Percentiles rank a stretch among this genome's conserved stretches.
phyloP scores from a whole-genome alignment of 2,113 vertebrate species.

The Haemorhous mexicanus region DNA sequence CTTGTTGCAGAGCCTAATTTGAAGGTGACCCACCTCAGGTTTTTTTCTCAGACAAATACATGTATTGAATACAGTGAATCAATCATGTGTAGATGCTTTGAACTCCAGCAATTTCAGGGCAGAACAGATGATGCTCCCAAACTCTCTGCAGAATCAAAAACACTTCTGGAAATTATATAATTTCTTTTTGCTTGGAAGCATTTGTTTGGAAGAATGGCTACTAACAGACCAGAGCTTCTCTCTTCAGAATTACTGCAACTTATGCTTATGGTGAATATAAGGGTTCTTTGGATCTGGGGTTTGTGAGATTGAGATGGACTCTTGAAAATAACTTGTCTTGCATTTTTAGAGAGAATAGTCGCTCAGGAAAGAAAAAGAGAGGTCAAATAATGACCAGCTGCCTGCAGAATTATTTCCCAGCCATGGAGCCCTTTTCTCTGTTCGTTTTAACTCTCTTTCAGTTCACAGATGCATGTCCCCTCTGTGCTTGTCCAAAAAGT shows the following conservation, averaged over 20 bases:
- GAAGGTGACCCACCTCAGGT: not conserved
- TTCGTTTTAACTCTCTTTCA: not conserved
- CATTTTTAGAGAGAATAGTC: not conserved
- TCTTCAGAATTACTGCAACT: not conserved
- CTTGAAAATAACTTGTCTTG: not conserved
- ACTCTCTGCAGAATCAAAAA: not conserved
- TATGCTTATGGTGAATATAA: not conserved
- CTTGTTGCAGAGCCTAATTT: not conserved
- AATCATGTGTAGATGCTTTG: not conserved
- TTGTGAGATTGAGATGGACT: not conserved
- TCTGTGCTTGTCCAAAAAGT: not conserved
- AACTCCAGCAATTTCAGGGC: not conserved
- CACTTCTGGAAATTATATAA: not conserved
- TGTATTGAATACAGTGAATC: not conserved
- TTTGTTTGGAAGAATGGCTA: not conserved
- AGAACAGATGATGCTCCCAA: not conserved
- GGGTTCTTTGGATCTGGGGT: not conserved
- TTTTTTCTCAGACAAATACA: not conserved
- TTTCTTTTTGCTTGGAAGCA: not conserved
- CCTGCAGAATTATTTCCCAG: not conserved
- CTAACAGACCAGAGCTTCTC: not conserved
- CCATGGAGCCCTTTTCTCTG: not conserved
- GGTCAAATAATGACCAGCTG: not conserved
- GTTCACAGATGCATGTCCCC: not conserved
- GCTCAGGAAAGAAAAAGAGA: not conserved